Conservation (phyloP, 2,888 invertebrate genomes). For the Aproaerema taeniolella region DNA sequence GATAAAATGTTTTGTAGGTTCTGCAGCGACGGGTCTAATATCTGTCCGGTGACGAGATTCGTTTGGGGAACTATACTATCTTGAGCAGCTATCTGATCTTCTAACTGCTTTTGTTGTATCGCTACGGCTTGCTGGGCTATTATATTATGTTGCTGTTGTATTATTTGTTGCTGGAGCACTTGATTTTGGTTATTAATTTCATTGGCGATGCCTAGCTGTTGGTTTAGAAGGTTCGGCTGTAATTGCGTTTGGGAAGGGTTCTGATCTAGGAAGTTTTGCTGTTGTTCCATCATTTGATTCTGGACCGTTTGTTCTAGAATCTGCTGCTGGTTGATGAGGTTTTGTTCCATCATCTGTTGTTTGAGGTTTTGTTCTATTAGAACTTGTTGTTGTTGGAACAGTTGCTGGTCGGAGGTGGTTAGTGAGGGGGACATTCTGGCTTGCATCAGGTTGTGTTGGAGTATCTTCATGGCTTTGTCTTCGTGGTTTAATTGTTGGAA, state of each 20-base stretch:
- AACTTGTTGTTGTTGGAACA: constrained; percentile 49
- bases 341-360: constrained; percentile 62
- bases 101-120: constrained; percentile 66
- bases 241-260: constrained; percentile 45
- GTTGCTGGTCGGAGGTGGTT: constrained; percentile 45
- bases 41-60: constrained; percentile 57
- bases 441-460: constrained; percentile 77
- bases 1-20: constrained; percentile 64
- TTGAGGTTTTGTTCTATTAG: constrained; percentile 52
- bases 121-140: constrained; percentile 67
- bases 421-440: constrained; percentile 61
- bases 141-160: constrained; percentile 66
- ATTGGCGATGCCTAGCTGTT: constrained; percentile 46
- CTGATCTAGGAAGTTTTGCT: constrained; percentile 43
- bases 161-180: constrained; percentile 73
- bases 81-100: constrained; percentile 55
- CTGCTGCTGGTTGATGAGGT: constrained; percentile 66
- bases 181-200: constrained; percentile 67
- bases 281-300: constrained; percentile 57
- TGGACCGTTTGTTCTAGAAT: constrained; percentile 60
- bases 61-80: constrained; percentile 54
- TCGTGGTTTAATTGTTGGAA: constrained; percentile 71
- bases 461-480: constrained; percentile 74
- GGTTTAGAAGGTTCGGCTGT: constrained; percentile 49
- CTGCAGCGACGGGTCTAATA: constrained; percentile 71